Conservation (phyloP, 37 sponge, comb jelly and placozoan genomes). For the Oopsacas minuta region DNA sequence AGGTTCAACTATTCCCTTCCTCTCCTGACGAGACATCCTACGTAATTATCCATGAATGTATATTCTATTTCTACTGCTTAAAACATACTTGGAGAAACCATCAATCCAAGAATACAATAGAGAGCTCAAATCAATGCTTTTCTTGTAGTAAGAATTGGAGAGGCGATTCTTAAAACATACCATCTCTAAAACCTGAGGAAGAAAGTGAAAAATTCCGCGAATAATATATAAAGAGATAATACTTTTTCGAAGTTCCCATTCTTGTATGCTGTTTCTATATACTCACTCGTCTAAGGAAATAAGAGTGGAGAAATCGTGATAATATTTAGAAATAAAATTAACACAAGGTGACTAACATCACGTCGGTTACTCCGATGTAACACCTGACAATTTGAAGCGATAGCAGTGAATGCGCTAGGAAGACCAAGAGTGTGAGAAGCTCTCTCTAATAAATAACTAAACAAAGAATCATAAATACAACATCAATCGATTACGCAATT, state of each 20-base stretch:
- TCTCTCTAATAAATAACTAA: background rate
- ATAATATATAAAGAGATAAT: background rate
- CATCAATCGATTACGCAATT: background rate
- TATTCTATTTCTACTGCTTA: background rate
- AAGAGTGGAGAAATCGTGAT: background rate
- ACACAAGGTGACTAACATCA: background rate
- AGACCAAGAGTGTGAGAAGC: background rate
- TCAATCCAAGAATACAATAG: background rate
- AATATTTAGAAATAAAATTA: background rate
- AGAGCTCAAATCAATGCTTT: background rate
- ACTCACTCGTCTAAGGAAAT: constrained; percentile 50
- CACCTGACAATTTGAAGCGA: background rate
- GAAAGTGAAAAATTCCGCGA: background rate
- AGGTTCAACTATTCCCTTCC: too few species aligned
- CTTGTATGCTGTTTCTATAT: constrained; percentile 57
- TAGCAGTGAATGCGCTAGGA: background rate
- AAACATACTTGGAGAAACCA: background rate
- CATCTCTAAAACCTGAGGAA: background rate
- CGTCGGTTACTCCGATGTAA: background rate
- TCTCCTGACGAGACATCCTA: too few species aligned
- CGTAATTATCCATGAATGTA: too few species aligned
- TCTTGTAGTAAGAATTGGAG: background rate
- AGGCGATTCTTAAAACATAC: background rate
- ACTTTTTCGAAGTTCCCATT: constrained; percentile 70
- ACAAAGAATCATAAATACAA: background rate